Evolutionary conservation across 2,113 vertebrate genomes (phyloP).

Genomic region (Dromiciops gliroides): DNA sequence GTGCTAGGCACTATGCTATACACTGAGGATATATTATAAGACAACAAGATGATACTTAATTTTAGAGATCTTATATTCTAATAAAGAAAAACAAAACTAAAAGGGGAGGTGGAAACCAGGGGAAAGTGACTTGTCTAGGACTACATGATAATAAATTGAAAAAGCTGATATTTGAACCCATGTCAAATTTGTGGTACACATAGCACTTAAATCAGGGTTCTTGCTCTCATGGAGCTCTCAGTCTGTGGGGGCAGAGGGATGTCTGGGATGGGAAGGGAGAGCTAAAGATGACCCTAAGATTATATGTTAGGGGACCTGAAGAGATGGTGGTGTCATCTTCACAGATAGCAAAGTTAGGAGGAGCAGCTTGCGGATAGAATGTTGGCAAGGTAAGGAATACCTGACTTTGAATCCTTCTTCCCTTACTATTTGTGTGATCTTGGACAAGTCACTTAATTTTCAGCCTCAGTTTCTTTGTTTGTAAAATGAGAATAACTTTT

Average conservation of each 20-base stretch:
- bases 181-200: background rate
- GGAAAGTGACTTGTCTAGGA: background rate
- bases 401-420: background rate
- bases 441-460: background rate
- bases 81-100: background rate
- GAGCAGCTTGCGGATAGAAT: background rate
- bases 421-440: background rate
- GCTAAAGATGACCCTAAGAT: background rate
- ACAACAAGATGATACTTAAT: background rate
- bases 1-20: background rate
- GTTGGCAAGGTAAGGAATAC: background rate
- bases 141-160: background rate
- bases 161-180: background rate
- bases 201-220: background rate
- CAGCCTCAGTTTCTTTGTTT: background rate
- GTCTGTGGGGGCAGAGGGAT: background rate
- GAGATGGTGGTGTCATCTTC: background rate
- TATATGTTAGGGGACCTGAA: background rate
- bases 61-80: background rate
- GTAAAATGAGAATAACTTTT: background rate
- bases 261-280: background rate
- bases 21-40: background rate
- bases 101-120: background rate
- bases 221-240: background rate
- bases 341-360: background rate